Conservation (phyloP, 2,113 vertebrate genomes). For the Cynoglossus semilaevis region DNA sequence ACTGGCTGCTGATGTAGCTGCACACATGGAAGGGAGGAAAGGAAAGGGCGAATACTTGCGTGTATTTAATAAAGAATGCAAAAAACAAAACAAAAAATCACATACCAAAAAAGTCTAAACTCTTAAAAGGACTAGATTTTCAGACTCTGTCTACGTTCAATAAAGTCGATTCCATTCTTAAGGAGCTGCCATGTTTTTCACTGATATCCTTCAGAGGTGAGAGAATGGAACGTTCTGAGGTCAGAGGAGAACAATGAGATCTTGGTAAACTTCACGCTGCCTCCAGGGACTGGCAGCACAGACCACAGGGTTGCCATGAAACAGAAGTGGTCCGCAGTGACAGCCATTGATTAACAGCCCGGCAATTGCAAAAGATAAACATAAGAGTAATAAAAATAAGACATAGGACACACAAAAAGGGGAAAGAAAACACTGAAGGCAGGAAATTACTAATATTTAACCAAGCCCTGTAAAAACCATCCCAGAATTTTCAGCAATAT, state of each 20-base stretch:
- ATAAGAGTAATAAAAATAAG: too few relatives aligned
- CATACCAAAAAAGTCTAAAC: too few relatives aligned
- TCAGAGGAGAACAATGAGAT: conserved; percentile 47
- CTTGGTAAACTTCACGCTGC: conserved; percentile 14
- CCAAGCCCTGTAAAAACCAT: too few relatives aligned
- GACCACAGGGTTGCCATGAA: conserved; percentile 11
- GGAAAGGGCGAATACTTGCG: not conserved
- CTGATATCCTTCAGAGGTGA: conserved; percentile 37
- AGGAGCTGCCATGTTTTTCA: conserved; percentile 15
- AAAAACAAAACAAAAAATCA: too few relatives aligned
- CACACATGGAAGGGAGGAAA: not conserved
- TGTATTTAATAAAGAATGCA: not conserved
- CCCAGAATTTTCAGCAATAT: too few relatives aligned
- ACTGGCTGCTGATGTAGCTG: conserved; percentile 7
- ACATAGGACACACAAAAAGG: too few relatives aligned
- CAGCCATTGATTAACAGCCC: too few relatives aligned
- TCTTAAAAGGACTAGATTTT: too few relatives aligned
- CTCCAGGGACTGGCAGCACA: conserved; percentile 5
- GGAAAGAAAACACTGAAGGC: too few relatives aligned
- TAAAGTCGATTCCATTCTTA: not conserved
- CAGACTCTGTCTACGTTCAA: not conserved
- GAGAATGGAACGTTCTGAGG: conserved; percentile 18
- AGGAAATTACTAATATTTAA: too few relatives aligned
- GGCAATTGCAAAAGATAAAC: too few relatives aligned
- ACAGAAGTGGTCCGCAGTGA: not conserved